A percentile compares a stretch with the other conserved stretches of the same genome.
These are phyloP conservation scores for Acanthosepion esculentum DNA, from an alignment of 2,888 invertebrate genomes.

Conservation along the genomic window DNA sequence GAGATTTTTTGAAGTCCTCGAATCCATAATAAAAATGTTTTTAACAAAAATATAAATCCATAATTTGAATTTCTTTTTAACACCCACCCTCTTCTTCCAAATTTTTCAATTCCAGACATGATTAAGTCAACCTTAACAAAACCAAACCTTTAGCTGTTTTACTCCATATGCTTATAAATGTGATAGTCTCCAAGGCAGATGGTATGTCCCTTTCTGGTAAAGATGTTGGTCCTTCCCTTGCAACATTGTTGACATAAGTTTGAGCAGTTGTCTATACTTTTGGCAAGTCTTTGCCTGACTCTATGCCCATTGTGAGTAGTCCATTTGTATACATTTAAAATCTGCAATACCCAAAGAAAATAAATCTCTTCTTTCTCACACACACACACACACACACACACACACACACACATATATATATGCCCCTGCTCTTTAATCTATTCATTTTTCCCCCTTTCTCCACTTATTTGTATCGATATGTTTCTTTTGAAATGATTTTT, in stretches of 20 bases:
- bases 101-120: no score
- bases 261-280: not conserved
- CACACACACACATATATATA: no score
- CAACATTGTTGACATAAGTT: constrained; percentile 21
- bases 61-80: no score
- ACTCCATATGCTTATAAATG: not conserved
- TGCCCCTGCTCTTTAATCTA: not conserved
- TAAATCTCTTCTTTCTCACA: not conserved
- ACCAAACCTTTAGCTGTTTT: not conserved
- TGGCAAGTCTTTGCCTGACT: not conserved
- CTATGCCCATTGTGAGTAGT: not conserved
- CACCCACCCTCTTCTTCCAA: no score
- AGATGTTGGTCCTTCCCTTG: not conserved
- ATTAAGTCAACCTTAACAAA: no score
- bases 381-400: no score
- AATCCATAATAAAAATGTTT: no score
- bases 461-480: not conserved
- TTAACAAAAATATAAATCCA: no score
- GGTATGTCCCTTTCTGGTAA: constrained; percentile 8
- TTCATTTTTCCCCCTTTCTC: not conserved
- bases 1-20: no score
- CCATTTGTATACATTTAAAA: not conserved
- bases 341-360: not conserved
- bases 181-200: not conserved
- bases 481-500: not conserved